Base-by-base conservation (phyloP, 2,888 invertebrate species). In the Euplexia lucipara region DNA sequence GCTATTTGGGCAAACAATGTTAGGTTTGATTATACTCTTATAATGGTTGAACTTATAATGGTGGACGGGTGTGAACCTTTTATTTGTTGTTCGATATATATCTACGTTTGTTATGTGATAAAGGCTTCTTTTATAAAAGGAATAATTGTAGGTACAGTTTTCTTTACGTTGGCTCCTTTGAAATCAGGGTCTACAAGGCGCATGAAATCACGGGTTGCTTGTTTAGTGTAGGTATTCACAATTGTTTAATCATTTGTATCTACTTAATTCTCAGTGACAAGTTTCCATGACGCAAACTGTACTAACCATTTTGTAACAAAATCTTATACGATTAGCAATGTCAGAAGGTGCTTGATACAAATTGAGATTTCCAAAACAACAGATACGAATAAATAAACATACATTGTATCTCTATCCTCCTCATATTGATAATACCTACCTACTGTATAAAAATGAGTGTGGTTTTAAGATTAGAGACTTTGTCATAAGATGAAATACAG, bases 81-180 rank as follows among this genome's bases (percentile, higher is more conserved):
- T 65, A 34, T 65, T 32, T 65, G 39, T 49, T 49, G 8, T 47
- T 30, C n/a, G 12, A 70, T 48, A 5, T n/a, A n/a, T n/a, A n/a
- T n/a, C n/a, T n/a, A 44, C 18, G 30, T 18, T 63, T 44, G 22
- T 49, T 71, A 61, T 12, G 20, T 22, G 16, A 34, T n/a, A 32
- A 39, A 20, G 10, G 12, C 44, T 58, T 30, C 39, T 70, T 58
- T 35, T 34, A n/a, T 37, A 18, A 12, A 30, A 20, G 9, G 32
- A 64, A 44, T 32, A 60, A n/a, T 32, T 26, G 26, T n/a, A n/a
- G n/a, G n/a, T 26, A 26, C 26, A 26, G 26, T 26, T 26, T 5
- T 3, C 26, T 2, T 26, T 26, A 26, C 26, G 5, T 26, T 26
- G 5, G 26, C 26, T 5, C 3, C 26, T 26, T 5, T 26, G 26